Evolutionary conservation across 2,113 vertebrate genomes (phyloP).

Genomic region (Misgurnus mizolepis): DNA sequence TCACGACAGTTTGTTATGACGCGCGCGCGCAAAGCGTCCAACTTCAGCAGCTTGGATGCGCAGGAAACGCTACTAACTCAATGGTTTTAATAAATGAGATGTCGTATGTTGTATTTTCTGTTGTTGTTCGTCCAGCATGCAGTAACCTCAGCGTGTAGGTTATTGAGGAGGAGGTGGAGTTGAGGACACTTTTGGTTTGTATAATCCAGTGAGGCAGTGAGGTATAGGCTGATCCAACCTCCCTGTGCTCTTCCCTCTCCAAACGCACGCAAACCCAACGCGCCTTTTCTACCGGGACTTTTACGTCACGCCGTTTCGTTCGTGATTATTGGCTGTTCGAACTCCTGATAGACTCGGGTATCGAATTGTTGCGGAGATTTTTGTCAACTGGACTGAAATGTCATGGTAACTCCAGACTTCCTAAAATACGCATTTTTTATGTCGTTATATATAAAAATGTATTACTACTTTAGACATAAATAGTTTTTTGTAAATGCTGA

Average conservation of each 20-base stretch:
- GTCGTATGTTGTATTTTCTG: constrained; percentile 32
- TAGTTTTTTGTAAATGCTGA: no score
- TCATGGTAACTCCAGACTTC: constrained; percentile 24
- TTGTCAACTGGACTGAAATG: constrained; percentile 14
- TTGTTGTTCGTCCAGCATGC: constrained; percentile 62
- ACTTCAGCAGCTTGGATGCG: constrained; percentile 26
- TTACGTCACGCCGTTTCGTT: constrained; percentile 86
- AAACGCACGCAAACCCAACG: constrained; percentile 80
- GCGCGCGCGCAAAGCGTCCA: constrained; percentile 26
- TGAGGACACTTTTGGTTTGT: constrained; percentile 76
- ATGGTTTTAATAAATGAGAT: background rate
- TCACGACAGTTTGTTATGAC: constrained; percentile 51
- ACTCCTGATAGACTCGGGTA: constrained; percentile 65
- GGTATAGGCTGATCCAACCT: constrained; percentile 69
- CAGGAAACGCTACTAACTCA: background rate
- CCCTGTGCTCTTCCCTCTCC: constrained; percentile 79
- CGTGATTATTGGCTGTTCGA: constrained; percentile 84
- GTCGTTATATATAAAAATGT: no score
- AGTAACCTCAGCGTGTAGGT: constrained; percentile 70
- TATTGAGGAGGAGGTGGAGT: constrained; percentile 78
- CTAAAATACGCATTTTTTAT: background rate
- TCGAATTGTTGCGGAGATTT: constrained; percentile 33
- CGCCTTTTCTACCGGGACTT: constrained; percentile 94
- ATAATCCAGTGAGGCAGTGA: constrained; percentile 70
- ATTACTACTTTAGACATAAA: no score